phyloP scores from a whole-genome alignment of 2,113 vertebrate genomes.

The Pardalotus punctatus region DNA sequence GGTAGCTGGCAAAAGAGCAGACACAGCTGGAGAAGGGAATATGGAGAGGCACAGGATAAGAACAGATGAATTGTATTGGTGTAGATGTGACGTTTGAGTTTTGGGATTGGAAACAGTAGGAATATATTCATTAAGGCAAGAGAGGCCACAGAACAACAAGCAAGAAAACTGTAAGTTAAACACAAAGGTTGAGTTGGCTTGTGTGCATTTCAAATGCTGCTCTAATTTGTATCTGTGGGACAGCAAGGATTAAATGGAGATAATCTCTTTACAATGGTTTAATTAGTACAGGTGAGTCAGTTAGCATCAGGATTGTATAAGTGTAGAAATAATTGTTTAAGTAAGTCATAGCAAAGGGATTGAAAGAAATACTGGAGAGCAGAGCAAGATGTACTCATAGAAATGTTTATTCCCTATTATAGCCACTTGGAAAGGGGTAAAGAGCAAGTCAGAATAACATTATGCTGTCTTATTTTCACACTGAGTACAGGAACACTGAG shows the following conservation, averaged over 20 bases:
- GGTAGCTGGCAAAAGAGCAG: background rate
- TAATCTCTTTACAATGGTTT: conserved; percentile 43
- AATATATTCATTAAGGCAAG: background rate
- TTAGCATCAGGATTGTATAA: background rate
- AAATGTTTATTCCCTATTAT: background rate
- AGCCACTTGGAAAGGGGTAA: background rate
- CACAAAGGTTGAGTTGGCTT: background rate
- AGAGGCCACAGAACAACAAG: background rate
- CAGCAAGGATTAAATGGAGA: conserved; percentile 18
- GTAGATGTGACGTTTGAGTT: background rate
- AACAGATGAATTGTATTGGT: background rate
- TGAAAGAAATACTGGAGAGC: background rate
- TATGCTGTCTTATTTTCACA: background rate
- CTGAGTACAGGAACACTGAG: background rate
- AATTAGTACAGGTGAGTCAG: conserved; percentile 22
- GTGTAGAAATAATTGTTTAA: conserved; percentile 55
- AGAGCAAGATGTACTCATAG: background rate
- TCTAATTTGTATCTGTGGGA: conserved; percentile 31
- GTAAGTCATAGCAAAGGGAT: background rate
- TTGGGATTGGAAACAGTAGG: background rate
- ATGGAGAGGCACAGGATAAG: background rate
- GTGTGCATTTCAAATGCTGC: background rate
- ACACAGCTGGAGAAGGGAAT: background rate
- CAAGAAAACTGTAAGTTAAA: background rate
- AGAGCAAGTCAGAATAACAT: background rate